Evolutionary conservation across 2,113 vertebrate species (phyloP).

Genomic region (Agelaius tricolor): DNA sequence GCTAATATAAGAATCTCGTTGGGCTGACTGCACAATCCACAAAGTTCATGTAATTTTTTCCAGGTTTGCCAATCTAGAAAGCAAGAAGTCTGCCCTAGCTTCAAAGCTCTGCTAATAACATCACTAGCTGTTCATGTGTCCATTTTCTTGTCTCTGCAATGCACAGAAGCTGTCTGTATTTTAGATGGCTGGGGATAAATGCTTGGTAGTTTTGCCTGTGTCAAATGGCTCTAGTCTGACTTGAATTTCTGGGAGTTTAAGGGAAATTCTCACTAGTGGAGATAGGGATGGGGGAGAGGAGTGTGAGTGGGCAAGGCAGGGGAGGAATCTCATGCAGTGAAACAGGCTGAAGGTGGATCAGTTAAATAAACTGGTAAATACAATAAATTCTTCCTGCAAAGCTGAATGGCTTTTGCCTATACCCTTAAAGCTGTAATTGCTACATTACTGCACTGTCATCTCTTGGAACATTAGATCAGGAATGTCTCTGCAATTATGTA

Average conservation of each 20-base stretch:
- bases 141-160: not conserved
- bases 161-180: not conserved
- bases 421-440: not conserved
- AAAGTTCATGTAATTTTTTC: not conserved
- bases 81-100: not conserved
- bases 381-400: not conserved
- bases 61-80: not conserved
- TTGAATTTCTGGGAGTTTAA: not conserved
- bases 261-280: not conserved
- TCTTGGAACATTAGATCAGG: not conserved
- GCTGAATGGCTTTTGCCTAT: not conserved
- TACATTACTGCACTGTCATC: conserved; percentile 49
- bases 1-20: not conserved
- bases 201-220: not conserved
- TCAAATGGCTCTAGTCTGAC: not conserved
- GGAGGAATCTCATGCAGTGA: not conserved
- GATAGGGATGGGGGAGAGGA: not conserved
- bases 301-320: not conserved
- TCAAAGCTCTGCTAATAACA: not conserved
- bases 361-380: conserved; percentile 31
- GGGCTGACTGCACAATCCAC: not conserved
- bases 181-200: not conserved
- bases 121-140: not conserved
- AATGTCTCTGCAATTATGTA: conserved; percentile 16
- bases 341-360: not conserved